A percentile compares a stretch with the other conserved stretches of the same genome.
phyloP scores from a whole-genome alignment of 2,888 invertebrate species.

The Siphonodentalium dalli region DNA sequence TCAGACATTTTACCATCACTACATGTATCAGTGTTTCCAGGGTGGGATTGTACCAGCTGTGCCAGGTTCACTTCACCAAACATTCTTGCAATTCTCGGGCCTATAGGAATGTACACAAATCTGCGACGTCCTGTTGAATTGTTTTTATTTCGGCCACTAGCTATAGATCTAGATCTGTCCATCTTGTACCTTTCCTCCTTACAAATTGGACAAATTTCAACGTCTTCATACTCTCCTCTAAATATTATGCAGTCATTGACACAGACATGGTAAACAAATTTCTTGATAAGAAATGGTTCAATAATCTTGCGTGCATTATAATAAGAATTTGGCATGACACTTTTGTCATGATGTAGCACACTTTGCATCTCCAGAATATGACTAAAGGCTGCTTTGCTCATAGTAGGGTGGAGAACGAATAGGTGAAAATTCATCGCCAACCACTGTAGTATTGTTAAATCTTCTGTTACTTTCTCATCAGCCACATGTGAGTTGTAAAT shows the following conservation, averaged over 20 bases:
- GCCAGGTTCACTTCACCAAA: conserved; percentile 11
- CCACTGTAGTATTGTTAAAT: no score
- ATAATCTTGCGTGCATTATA: conserved; percentile 4
- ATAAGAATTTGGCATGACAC: conserved; percentile 4
- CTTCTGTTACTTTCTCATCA: no score
- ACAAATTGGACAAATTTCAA: neutral
- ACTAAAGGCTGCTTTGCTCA: no score
- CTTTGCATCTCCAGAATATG: neutral
- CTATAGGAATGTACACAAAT: conserved; percentile 1
- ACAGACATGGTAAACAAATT: conserved; percentile 3
- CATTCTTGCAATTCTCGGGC: conserved; percentile 9
- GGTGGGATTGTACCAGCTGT: neutral
- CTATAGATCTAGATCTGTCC: neutral
- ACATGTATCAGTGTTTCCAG: conserved; percentile 1
- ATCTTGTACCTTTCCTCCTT: neutral
- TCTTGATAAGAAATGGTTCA: conserved; percentile 8
- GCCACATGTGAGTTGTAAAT: no score
- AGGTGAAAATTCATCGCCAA: no score
- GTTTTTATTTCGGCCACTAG: no score
- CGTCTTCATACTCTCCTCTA: neutral
- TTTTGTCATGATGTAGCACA: neutral
- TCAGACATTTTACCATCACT: conserved; percentile 2
- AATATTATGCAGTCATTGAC: conserved; percentile 5
- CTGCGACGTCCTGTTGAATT: no score
- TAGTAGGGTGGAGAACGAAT: no score